A percentile compares a stretch with the other conserved stretches of the same genome.
Conservation (phyloP, 2,888 invertebrate species). For the Nephrotoma flavescens region DNA sequence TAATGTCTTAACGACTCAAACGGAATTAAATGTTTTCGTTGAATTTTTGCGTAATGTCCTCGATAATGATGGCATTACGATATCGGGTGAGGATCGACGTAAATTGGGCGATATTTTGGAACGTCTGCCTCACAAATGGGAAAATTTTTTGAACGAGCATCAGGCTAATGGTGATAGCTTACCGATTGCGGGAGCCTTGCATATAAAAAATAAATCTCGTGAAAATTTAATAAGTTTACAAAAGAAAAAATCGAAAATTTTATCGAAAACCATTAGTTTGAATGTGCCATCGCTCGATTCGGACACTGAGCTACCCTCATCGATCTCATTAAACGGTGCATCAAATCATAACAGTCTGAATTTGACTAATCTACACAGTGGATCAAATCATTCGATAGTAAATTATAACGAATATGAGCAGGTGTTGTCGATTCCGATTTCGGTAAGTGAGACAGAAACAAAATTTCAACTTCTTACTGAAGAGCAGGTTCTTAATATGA, state of each 20-base stretch:
- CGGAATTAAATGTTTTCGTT: conserved; percentile 46
- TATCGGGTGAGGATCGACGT: conserved; percentile 30
- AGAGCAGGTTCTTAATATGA: conserved; percentile 41
- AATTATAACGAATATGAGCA: conserved; percentile 26
- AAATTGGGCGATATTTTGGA: conserved; percentile 33
- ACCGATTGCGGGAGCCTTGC: background rate
- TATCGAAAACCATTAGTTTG: conserved; percentile 28
- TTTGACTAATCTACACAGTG: background rate
- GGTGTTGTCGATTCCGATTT: conserved; percentile 57
- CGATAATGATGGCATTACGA: conserved; percentile 23
- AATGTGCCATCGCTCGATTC: conserved; percentile 13
- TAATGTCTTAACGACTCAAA: conserved; percentile 51
- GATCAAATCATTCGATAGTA: conserved; percentile 10
- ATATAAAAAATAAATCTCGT: conserved; percentile 17
- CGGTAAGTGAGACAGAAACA: conserved; percentile 36
- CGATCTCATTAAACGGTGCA: conserved; percentile 3
- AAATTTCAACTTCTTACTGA: conserved; percentile 52
- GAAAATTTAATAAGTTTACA: conserved; percentile 25
- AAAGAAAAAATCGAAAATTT: conserved; percentile 26
- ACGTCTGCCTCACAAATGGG: conserved; percentile 29
- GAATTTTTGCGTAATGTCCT: conserved; percentile 37
- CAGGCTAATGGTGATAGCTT: background rate
- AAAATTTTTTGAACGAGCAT: conserved; percentile 14
- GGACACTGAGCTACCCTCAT: conserved; percentile 12
- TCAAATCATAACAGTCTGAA: conserved; percentile 11